phyloP scores from a whole-genome alignment of 2,113 vertebrate genomes.

The Pogonocichla stellata region DNA sequence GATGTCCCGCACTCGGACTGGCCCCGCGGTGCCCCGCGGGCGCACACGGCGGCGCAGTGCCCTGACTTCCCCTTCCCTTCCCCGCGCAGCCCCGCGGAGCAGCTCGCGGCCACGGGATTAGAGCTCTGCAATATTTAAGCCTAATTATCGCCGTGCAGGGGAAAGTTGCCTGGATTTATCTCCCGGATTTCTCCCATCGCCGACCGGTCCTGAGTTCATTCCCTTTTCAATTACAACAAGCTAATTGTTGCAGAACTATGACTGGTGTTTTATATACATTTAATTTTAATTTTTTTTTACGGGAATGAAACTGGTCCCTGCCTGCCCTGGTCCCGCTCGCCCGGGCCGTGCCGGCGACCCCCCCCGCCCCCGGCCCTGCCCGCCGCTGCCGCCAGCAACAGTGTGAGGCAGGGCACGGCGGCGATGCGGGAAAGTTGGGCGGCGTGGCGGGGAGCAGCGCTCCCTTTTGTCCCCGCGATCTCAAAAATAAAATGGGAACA shows the following conservation, averaged over 20 bases:
- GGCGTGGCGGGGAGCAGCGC: not conserved
- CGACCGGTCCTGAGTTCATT: not conserved
- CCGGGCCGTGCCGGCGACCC: not conserved
- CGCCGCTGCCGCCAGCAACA: constrained; percentile 16
- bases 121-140: constrained; percentile 60
- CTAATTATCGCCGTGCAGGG: constrained; percentile 64
- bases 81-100: constrained; percentile 1
- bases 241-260: not conserved
- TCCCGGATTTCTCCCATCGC: not conserved
- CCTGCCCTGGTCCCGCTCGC: not conserved
- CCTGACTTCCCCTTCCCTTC: not conserved
- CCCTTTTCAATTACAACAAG: constrained; percentile 10
- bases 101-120: constrained; percentile 65
- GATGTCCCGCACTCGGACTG: not conserved
- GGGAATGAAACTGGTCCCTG: not conserved
- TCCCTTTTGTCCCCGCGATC: not conserved
- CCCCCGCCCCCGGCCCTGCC: not conserved
- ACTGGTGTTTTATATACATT: not conserved
- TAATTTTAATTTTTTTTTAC: not conserved
- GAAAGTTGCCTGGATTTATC: constrained; percentile 61
- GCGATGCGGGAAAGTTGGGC: constrained; percentile 26
- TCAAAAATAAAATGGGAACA: not conserved
- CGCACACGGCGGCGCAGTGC: not conserved
- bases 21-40: not conserved
- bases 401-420: not conserved